Conservation (phyloP, 2,888 invertebrate genomes). For the Carabus problematicus region DNA sequence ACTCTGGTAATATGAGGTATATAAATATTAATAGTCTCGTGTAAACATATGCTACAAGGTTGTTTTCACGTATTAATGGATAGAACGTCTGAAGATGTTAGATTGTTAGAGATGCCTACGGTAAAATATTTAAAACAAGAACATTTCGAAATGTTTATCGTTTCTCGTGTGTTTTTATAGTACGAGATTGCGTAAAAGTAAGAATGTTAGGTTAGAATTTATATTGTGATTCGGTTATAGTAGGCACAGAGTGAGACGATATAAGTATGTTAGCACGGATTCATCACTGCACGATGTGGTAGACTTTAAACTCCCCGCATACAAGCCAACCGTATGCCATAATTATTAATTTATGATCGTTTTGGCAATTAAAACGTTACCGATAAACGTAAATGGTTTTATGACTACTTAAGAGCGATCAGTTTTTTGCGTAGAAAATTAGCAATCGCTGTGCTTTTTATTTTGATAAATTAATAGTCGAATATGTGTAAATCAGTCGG, state of each 20-base stretch:
- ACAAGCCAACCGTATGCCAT: background rate
- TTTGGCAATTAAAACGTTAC: conserved; percentile 41
- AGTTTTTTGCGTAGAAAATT: conserved; percentile 23
- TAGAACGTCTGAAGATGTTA: background rate
- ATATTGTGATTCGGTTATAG: background rate
- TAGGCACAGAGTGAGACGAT: background rate
- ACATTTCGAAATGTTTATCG: too few relatives aligned
- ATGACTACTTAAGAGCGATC: conserved; percentile 39
- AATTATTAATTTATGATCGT: conserved; percentile 35
- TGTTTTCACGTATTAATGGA: too few relatives aligned
- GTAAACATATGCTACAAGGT: conserved; percentile 32
- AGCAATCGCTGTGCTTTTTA: conserved; percentile 34
- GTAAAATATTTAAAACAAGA: too few relatives aligned
- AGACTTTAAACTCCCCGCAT: background rate
- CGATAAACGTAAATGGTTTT: conserved; percentile 39
- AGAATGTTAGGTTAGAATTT: background rate
- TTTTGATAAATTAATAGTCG: conserved; percentile 41
- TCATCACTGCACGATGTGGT: background rate
- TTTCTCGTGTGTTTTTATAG: background rate
- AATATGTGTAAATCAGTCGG: conserved; percentile 41
- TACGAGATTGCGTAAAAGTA: background rate
- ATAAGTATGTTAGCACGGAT: background rate
- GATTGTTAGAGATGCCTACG: too few relatives aligned
- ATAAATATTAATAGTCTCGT: conserved; percentile 41
- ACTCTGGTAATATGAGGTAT: conserved; percentile 18